Percentiles rank a stretch among this genome's conserved stretches.
Conservation (phyloP, 2,797 vertebrate genomes). For the Peromyscus eremicus region DNA sequence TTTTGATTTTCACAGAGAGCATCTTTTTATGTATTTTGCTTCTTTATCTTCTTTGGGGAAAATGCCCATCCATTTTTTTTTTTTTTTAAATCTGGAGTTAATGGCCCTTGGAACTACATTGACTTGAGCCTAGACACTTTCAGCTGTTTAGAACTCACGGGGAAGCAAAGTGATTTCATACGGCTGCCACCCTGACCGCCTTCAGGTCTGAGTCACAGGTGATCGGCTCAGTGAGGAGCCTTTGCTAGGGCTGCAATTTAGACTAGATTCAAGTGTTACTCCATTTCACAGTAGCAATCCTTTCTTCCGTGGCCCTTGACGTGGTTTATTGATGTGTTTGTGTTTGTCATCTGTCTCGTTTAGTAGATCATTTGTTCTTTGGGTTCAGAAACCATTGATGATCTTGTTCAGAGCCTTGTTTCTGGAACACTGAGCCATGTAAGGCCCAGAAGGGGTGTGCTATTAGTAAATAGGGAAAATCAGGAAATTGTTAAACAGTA, state of each 20-base stretch:
- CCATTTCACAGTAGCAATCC: neutral
- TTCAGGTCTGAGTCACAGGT: neutral
- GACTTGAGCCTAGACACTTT: neutral
- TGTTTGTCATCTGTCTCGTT: neutral
- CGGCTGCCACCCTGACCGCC: neutral
- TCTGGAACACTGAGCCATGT: neutral
- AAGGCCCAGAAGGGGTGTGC: neutral
- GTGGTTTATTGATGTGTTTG: neutral
- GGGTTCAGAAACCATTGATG: neutral
- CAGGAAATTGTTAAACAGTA: neutral
- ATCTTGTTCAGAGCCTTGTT: neutral
- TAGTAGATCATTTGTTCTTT: neutral
- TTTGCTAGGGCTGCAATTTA: neutral
- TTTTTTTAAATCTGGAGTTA: neutral
- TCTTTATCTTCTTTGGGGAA: slow-evolving; percentile 13
- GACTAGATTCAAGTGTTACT: neutral
- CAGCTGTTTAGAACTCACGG: neutral
- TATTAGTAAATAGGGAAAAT: neutral
- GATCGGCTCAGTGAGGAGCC: neutral
- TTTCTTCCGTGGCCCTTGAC: neutral
- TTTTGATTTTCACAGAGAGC: neutral
- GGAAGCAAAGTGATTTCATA: neutral
- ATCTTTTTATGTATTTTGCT: neutral
- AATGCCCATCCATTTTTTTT: neutral
- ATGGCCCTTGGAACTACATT: slow-evolving; percentile 22